phyloP scores from a whole-genome alignment of 2,797 vertebrate species.

The Tamandua tetradactyla region DNA sequence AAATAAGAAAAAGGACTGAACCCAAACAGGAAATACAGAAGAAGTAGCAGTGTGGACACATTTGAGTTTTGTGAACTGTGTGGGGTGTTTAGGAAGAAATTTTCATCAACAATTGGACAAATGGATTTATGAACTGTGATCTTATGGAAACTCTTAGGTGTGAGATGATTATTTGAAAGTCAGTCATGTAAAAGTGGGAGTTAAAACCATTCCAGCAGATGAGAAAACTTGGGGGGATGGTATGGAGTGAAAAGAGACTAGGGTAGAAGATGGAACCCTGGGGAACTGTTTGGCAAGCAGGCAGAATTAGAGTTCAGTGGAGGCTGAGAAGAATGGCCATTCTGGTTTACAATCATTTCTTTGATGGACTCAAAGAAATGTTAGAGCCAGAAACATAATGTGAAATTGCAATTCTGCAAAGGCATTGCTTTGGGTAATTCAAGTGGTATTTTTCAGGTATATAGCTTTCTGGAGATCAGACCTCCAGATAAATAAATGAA shows the following conservation, averaged over 20 bases:
- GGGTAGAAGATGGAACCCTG: rapidly evolving
- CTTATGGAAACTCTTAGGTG: neutral
- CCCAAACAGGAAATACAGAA: neutral
- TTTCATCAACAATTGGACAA: neutral
- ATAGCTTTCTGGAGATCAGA: neutral
- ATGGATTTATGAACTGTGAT: neutral
- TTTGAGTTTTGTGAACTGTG: neutral
- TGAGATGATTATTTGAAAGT: neutral
- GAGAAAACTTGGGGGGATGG: neutral
- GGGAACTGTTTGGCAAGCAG: neutral
- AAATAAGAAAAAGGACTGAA: neutral
- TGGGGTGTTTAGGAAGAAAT: neutral
- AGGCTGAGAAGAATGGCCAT: neutral
- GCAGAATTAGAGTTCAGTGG: neutral
- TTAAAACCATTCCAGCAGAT: neutral
- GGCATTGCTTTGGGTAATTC: neutral
- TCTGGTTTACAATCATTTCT: neutral
- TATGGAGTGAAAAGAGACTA: neutral
- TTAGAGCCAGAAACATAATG: neutral
- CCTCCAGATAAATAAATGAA: neutral
- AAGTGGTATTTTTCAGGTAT: neutral
- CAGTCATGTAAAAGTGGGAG: neutral
- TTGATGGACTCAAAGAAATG: neutral
- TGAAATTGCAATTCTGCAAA: neutral
- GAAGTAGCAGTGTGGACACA: neutral